These are phyloP conservation scores for Neoascia interrupta DNA, from an alignment of 2,888 invertebrate genomes.

Conservation along the genomic window DNA sequence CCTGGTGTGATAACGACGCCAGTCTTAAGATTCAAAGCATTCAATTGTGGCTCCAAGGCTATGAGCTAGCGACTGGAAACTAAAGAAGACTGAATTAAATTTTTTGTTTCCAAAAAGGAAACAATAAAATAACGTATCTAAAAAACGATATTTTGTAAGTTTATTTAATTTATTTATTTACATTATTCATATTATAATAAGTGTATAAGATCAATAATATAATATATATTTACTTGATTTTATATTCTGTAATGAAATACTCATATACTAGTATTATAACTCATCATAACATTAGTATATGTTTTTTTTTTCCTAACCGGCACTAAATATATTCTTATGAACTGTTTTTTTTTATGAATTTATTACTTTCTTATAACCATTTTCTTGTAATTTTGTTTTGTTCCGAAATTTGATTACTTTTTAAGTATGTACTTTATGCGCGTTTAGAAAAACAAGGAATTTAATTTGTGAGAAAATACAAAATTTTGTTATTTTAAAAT, in stretches of 20 bases:
- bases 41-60: too few species aligned
- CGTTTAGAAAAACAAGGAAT: background rate
- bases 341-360: slow-evolving; percentile 22
- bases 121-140: too few species aligned
- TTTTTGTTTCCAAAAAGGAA: too few species aligned
- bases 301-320: slow-evolving; percentile 43
- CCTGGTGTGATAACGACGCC: too few species aligned
- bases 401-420: slow-evolving; percentile 25
- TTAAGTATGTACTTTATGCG: background rate
- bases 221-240: slow-evolving; percentile 57
- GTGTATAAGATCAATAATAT: slow-evolving; percentile 69
- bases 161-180: slow-evolving; percentile 70
- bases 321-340: slow-evolving; percentile 47
- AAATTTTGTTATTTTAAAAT: slow-evolving; percentile 28
- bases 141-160: too few species aligned
- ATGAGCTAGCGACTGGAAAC: too few species aligned
- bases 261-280: slow-evolving; percentile 36
- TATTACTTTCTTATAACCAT: slow-evolving; percentile 28
- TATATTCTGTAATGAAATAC: slow-evolving; percentile 37
- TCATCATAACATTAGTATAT: slow-evolving; percentile 1
- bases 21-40: too few species aligned
- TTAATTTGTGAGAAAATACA: slow-evolving; percentile 22
- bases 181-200: slow-evolving; percentile 67
- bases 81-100: too few species aligned
- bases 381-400: slow-evolving; percentile 15